Conservation (phyloP, 2,113 vertebrate species). For the Alethe castanea region DNA sequence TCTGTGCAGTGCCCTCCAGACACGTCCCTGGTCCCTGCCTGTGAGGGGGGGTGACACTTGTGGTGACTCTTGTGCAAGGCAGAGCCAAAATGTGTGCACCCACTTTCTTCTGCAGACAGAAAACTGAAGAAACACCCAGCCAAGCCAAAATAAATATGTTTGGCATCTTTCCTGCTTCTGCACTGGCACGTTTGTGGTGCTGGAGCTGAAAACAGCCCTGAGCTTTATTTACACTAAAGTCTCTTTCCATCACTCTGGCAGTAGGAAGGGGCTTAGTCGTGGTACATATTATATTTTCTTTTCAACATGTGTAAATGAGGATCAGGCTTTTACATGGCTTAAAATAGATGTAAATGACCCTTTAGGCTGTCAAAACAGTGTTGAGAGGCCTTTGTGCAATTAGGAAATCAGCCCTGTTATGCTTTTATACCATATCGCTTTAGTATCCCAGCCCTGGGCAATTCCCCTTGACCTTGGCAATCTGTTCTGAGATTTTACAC, state of each 20-base stretch:
- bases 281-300: constrained; percentile 33
- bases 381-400: constrained; percentile 8
- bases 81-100: neutral
- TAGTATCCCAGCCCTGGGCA: neutral
- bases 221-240: constrained; percentile 35
- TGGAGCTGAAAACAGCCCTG: constrained; percentile 10
- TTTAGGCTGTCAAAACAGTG: constrained; percentile 24
- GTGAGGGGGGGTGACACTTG: constrained; percentile 6
- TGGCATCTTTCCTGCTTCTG: constrained; percentile 23
- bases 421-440: constrained; percentile 14
- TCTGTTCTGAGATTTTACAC: neutral
- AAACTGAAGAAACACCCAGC: constrained; percentile 8
- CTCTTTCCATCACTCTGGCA: constrained; percentile 53
- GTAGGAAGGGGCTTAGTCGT: neutral
- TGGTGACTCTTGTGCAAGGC: neutral
- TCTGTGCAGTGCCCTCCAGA: neutral
- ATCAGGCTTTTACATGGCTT: neutral
- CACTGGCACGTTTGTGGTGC: neutral
- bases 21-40: neutral
- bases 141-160: constrained; percentile 23
- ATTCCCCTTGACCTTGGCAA: neutral
- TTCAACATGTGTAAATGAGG: constrained; percentile 24
- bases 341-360: constrained; percentile 56
- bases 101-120: neutral
- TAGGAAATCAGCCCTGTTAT: neutral